These are phyloP conservation scores for Taurulus bubalis DNA, from an alignment of 2,113 vertebrate genomes.

Conservation along the genomic window DNA sequence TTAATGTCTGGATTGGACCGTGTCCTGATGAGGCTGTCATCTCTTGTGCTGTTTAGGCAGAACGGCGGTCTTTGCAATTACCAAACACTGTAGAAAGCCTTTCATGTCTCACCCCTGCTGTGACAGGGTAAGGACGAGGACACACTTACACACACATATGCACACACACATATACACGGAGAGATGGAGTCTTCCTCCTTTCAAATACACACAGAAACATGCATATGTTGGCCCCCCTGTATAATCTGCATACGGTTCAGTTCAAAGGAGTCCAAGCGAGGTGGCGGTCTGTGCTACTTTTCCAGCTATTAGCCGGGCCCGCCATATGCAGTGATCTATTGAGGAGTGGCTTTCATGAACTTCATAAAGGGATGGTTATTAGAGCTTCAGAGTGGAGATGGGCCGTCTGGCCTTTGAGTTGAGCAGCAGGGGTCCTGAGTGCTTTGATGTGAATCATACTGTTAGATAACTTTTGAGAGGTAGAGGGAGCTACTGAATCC, in stretches of 20 bases:
- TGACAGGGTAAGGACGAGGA: constrained; percentile 58
- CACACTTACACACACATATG: constrained; percentile 27
- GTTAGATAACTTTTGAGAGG: constrained; percentile 69
- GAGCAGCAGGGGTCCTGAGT: constrained; percentile 64
- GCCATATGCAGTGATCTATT: constrained; percentile 58
- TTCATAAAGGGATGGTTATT: constrained; percentile 71
- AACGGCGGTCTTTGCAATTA: constrained; percentile 55
- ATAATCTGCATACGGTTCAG: constrained; percentile 60
- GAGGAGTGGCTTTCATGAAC: constrained; percentile 71
- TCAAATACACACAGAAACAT: constrained; percentile 52
- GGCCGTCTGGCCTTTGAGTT: constrained; percentile 67
- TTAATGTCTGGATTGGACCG: constrained; percentile 9
- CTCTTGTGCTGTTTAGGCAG: constrained; percentile 56
- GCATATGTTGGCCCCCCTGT: constrained; percentile 41
- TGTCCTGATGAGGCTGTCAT: constrained; percentile 43
- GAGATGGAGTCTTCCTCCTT: constrained; percentile 39
- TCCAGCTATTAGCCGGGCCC: constrained; percentile 69
- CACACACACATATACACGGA: constrained; percentile 16
- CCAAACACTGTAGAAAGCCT: constrained; percentile 55
- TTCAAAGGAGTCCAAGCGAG: constrained; percentile 68
- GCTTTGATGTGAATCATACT: constrained; percentile 76
- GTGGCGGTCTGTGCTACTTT: constrained; percentile 60
- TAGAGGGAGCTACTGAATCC: constrained; percentile 53
- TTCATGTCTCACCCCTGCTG: constrained; percentile 66
- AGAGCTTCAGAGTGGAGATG: constrained; percentile 66